Evolutionary conservation across 2,113 vertebrate species (phyloP), one percentile per base, ranked within the genome.

Genomic region (Steatornis caripensis): DNA sequence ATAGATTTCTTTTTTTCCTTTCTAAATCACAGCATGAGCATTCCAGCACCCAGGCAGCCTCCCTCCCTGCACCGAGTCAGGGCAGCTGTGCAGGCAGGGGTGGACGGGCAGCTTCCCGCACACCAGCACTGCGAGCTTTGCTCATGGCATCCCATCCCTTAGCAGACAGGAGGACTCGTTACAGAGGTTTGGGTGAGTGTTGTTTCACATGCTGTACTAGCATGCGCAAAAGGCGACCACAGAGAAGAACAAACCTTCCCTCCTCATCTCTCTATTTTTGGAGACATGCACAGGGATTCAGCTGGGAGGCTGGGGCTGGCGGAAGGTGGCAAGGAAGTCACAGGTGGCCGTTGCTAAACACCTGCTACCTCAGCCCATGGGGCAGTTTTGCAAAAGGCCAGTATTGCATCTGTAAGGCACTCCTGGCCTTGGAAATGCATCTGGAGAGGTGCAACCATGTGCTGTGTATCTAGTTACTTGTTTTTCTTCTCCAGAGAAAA

Each of bases 51-150:
- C 23, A 23, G 49, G 29, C 6, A 1, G 29, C 18, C n/a, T 64
- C 5, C 32, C 32, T 68, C 37, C n/a, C 22, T 12, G 49, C 1
- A 5, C 53, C 17, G 30, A 34, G 45, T 13, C 17, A 21, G 32
- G 39, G 26, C 45, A 61, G 39, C 45, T 30, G 20, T 7, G 23
- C 1, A 3, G 36, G 41, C 43, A n/a, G 41, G n/a, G 15, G 26
- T 1, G 11, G 12, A 5, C 3, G 2, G 36, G 34, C n/a, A 62
- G 17, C 22, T 70, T 24, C 30, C 45, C 1, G 0, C 15, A 9
- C 37, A 23, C 5, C 61, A 57, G 34, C 34, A 20, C 36, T 3
- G 23, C 0, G 6, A 45, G 30, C 49, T 53, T n/a, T 46, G 27
- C 49, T 57, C 20, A 4, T 1, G 1, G 16, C 5, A 0, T 54